Base-by-base conservation (phyloP, 1,140 invertebrate genomes). In the Gonioctena quinquepunctata region DNA sequence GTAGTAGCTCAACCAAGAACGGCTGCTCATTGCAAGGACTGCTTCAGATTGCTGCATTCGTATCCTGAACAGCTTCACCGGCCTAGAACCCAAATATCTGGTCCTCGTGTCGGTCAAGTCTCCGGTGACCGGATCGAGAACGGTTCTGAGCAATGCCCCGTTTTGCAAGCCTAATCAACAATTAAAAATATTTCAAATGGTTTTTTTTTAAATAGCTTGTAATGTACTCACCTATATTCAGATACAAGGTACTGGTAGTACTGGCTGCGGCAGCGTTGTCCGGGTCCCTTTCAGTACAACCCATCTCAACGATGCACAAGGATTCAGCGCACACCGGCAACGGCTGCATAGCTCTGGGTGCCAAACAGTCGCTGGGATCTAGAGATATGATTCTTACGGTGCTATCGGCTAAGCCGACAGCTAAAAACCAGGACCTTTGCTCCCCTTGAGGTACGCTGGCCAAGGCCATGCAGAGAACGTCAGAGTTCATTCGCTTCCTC, bases 221-320 rank as follows among this genome's bases (percentile, higher is more conserved):
- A n/a, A n/a, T n/a, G n/a, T n/a, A n/a, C n/a, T n/a, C n/a, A 8
- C 98, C 98, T 85, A 99, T 98, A 82, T 99, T 99, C 5, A 99
- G 87, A 85, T 99, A 99, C 2, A 99, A 87, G 6, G 94, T 92
- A 69, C 92, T 89, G 62, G 88, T 82, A 66, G 87, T 85, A 68
- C 86, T 87, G 11, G 81, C 83, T 16, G 84, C 81, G 8, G 84
- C 76, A 48, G 82, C 81, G 54, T 89, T 88, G 16, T 89, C 88
- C 3, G 83, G 79, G 68, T 89, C 87, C 49, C 90, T 87, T 8
- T 88, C 88, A 66, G 90, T 89, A 5, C 87, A 85, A 6, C 88
- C 88, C 85, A 90, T 90, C 86, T 99, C 97, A 6, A 99, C 95
- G 74, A 99, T 95, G 82, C 97, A 98, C 4, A 99, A 86, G 21